A percentile compares a stretch with the other conserved stretches of the same genome.
phyloP scores from a whole-genome alignment of 2,113 vertebrate genomes.

The Centrocercus urophasianus region DNA sequence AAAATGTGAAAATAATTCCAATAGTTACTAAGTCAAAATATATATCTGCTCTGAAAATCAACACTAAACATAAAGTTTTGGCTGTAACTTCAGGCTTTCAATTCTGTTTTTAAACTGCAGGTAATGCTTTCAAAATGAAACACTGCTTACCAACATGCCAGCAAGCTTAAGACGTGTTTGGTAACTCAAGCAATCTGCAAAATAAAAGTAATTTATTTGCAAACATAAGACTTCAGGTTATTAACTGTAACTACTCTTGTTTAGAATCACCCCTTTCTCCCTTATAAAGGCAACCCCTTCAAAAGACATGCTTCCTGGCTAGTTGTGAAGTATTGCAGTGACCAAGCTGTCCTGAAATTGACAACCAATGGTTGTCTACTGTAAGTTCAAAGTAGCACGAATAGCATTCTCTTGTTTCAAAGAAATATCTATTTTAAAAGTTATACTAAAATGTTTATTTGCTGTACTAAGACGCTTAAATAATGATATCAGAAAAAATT shows the following conservation, averaged over 20 bases:
- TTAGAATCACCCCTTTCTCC: not conserved
- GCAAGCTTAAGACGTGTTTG: constrained; percentile 91
- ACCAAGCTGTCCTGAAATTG: not conserved
- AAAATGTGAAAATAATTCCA: not conserved
- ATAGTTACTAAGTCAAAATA: not conserved
- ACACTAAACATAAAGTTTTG: not conserved
- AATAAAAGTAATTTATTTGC: constrained; percentile 18
- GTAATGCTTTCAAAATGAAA: constrained; percentile 37
- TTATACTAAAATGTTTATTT: not conserved
- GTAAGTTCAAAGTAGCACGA: not conserved
- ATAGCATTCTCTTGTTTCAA: not conserved
- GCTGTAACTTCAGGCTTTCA: not conserved
- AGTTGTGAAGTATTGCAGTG: not conserved
- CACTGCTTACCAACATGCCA: constrained; percentile 93
- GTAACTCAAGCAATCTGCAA: constrained; percentile 90
- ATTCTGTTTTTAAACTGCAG: not conserved
- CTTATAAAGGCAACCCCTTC: not conserved
- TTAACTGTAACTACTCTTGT: not conserved
- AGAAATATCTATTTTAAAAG: not conserved
- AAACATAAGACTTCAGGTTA: not conserved
- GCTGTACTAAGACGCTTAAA: not conserved
- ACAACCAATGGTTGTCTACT: not conserved
- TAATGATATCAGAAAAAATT: not conserved
- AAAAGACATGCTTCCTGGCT: not conserved
- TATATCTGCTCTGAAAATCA: not conserved